These are phyloP conservation scores for Hyposmocoma kahamanoa DNA, from an alignment of 1,140 invertebrate genomes.

Conservation along the genomic window DNA sequence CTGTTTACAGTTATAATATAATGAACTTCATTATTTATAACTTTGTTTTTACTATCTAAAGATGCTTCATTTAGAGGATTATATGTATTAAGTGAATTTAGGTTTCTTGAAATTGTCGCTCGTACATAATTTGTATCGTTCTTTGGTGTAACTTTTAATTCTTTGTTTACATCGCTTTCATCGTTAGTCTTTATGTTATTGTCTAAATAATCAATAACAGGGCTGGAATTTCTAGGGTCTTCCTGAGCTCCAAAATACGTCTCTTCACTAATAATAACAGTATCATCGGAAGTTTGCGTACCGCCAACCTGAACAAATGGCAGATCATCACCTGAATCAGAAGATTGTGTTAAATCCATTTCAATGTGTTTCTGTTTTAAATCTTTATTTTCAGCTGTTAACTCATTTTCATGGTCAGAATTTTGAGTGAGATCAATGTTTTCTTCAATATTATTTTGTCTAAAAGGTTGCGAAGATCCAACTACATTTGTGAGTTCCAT, in stretches of 20 bases:
- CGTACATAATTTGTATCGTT: too few relatives aligned
- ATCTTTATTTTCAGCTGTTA: slow-evolving; percentile 7
- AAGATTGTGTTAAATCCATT: slow-evolving; percentile 34
- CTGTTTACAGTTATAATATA: background rate
- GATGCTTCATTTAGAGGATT: too few relatives aligned
- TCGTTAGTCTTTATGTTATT: too few relatives aligned
- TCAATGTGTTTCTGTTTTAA: slow-evolving; percentile 3
- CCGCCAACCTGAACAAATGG: slow-evolving; percentile 22
- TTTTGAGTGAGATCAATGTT: slow-evolving; percentile 24
- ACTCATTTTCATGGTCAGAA: slow-evolving; percentile 7
- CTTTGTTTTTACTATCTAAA: too few relatives aligned
- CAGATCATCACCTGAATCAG: slow-evolving; percentile 22
- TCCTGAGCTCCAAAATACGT: slow-evolving; percentile 8
- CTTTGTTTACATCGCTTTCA: too few relatives aligned
- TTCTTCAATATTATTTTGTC: slow-evolving; percentile 8
- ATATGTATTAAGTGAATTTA: too few relatives aligned
- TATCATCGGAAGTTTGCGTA: slow-evolving; percentile 26
- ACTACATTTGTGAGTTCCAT: slow-evolving; percentile 53
- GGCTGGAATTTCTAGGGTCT: too few relatives aligned
- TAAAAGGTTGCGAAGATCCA: slow-evolving; percentile 13
- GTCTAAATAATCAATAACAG: too few relatives aligned
- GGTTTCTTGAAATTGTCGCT: too few relatives aligned
- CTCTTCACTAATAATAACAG: slow-evolving; percentile 20
- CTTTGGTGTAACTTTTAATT: too few relatives aligned
- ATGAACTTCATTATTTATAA: background rate